Evolutionary conservation across 2,888 invertebrate genomes (phyloP).

Genomic region (Dione juno): DNA sequence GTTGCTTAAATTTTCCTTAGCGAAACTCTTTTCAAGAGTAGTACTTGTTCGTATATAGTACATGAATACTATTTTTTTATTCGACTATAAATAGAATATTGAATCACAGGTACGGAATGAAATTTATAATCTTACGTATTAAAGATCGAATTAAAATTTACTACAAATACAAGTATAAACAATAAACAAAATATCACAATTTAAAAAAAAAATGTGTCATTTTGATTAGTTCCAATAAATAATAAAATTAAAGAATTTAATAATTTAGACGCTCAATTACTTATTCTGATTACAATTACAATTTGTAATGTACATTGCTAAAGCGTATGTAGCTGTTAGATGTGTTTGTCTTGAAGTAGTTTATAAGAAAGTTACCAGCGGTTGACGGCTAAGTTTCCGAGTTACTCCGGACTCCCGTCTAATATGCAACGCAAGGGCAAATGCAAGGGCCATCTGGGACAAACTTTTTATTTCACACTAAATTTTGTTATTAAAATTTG

Average conservation of each 20-base stretch:
- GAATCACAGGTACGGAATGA: too few species aligned
- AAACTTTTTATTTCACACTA: slow-evolving; percentile 39
- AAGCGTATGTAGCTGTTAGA: slow-evolving; percentile 16
- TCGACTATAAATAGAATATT: neutral
- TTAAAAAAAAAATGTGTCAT: too few species aligned
- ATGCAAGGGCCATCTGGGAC: slow-evolving; percentile 61
- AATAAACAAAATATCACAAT: too few species aligned
- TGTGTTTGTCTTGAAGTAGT: slow-evolving; percentile 27
- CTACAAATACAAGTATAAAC: too few species aligned
- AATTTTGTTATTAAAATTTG: slow-evolving; percentile 29
- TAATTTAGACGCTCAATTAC: neutral
- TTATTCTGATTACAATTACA: neutral
- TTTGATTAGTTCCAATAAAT: too few species aligned
- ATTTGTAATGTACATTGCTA: slow-evolving; percentile 12
- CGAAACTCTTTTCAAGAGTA: neutral
- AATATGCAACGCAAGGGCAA: slow-evolving; percentile 55
- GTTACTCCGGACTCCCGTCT: slow-evolving; percentile 62
- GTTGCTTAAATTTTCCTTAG: neutral
- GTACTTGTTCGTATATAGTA: neutral
- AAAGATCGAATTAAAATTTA: too few species aligned
- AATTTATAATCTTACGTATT: too few species aligned
- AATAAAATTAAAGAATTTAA: neutral
- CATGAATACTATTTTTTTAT: neutral
- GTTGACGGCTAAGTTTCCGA: slow-evolving; percentile 61
- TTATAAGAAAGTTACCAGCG: slow-evolving; percentile 42